Conservation (phyloP, 2,888 invertebrate species). For the Venusia cambrica region DNA sequence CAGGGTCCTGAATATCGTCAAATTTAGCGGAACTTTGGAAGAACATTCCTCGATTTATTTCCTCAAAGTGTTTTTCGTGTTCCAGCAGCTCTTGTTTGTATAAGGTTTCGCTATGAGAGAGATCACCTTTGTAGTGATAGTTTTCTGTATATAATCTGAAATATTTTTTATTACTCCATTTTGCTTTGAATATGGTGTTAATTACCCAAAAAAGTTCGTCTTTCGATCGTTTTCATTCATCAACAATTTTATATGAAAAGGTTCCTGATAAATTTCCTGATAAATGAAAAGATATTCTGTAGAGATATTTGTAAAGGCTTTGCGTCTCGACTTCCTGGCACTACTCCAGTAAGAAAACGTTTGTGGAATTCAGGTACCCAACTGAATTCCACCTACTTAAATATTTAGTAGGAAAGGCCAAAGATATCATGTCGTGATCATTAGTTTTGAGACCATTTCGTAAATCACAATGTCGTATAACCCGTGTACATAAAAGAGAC, state of each 20-base stretch:
- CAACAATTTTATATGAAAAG: no score
- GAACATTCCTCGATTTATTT: slow-evolving; percentile 59
- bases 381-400: no score
- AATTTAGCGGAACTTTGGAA: slow-evolving; percentile 53
- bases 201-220: not conserved
- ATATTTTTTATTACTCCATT: slow-evolving; percentile 8
- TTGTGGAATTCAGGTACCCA: slow-evolving; percentile 15
- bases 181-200: slow-evolving; percentile 1
- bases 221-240: no score
- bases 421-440: not conserved
- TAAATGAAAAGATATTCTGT: slow-evolving; percentile 7
- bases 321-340: slow-evolving; percentile 11
- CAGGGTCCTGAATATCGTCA: slow-evolving; percentile 59
- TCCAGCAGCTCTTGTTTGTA: slow-evolving; percentile 52
- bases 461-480: no score
- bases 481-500: no score
- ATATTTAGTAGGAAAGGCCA: slow-evolving; percentile 3
- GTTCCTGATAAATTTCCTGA: slow-evolving; percentile 4
- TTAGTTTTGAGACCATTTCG: no score
- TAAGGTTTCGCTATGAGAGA: slow-evolving; percentile 51
- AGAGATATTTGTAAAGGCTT: slow-evolving; percentile 13
- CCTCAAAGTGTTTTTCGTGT: slow-evolving; percentile 50
- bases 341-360: slow-evolving; percentile 14
- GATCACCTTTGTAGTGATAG: slow-evolving; percentile 49
- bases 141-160: slow-evolving; percentile 52